Evolutionary conservation across 23 tunicate species (phyloP), one percentile per base, ranked within the genome.

Genomic region (Styela plicata): DNA sequence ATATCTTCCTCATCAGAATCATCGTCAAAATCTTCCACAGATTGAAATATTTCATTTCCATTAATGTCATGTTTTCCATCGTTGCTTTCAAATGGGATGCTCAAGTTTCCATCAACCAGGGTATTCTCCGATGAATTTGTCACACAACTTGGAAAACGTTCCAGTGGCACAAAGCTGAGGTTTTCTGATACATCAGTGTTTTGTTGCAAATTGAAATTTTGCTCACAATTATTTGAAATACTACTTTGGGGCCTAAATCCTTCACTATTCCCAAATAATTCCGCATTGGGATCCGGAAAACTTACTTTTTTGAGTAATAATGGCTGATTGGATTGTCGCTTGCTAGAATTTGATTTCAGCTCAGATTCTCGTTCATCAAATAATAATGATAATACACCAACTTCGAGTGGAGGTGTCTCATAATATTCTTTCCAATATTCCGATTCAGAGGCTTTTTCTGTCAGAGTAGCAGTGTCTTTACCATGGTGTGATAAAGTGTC

Each of bases 391-490:
- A 61, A 21, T 27, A 44, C 64, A 24, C 62, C 82, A 24, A 29
- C 66, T 44, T 20, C 82, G 29, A 5, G 36, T 2, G 16, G 2
- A 34, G 27, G 32, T 64, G 70, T 33, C 36, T 36, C 26, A 28
- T n/a, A 17, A 63, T 52, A 64, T 63, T 68, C 65, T 44, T 44
- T 44, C 34, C 31, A 20, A 27, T 24, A 63, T 65, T 30, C 30
- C 44, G 34, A 33, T 69, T 35, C 69, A 36, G 1, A 32, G 34
- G 2, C 52, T 69, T 13, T 29, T 13, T 1, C 35, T 36, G 25
- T 22, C 36, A 63, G 80, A 75, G n/a, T 62, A 21, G 22, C 70
- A 52, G 22, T 20, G 2, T 67, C 31, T 61, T 64, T 82, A 20
- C 53, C 27, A 24, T 76, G 69, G 24, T 76, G 22, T 25, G 44